Base-by-base conservation (phyloP, 2,888 invertebrate genomes). In the Altica lythri region DNA sequence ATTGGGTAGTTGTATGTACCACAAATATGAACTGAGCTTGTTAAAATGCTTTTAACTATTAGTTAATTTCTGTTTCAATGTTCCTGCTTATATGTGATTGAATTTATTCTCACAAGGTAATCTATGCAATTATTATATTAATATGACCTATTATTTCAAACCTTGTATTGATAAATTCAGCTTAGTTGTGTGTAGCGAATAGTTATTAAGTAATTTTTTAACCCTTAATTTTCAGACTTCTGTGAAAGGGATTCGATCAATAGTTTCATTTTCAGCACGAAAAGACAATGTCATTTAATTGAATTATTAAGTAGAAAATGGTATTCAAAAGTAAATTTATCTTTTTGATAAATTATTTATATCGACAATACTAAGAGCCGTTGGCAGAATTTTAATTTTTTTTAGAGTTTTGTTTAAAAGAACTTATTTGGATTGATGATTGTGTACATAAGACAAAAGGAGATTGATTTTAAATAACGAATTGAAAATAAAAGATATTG, bases 241-340 rank as follows among this genome's bases (percentile, higher is more conserved):
- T 38, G 90, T 91, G 50, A 90, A 90, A 78, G 90, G 90, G 2
- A 90, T 91, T 63, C 84, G 90, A 53, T 90, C 90, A 40, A 91
- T 91, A 68, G 91, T 91, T 17, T 89, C 90, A 25, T 91, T 91
- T 77, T 84, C 88, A 9, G 86, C 82, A 17, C 79, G 87, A 48
- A 87, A 86, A 72, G 88, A 88, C 62, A 80, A 84, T 6, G 73
- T 83, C 57, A 75, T 77, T 65, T 75, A 74, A 65, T 64, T 59
- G 45, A 53, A 61, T 63, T 40, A 52, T 32, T 29, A 38, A 40
- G 35, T 53, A 34, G 45, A 42, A 52, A 61, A 60, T 55, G 54
- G 49, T 57, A 63, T 61, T 68, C 55, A 66, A 65, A 67, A 66
- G 56, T 35, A 56, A 40, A 60, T 66, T 68, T 67, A 63, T 62